Conservation (phyloP, 2,113 vertebrate genomes). For the Trichomycterus rosablanca region DNA sequence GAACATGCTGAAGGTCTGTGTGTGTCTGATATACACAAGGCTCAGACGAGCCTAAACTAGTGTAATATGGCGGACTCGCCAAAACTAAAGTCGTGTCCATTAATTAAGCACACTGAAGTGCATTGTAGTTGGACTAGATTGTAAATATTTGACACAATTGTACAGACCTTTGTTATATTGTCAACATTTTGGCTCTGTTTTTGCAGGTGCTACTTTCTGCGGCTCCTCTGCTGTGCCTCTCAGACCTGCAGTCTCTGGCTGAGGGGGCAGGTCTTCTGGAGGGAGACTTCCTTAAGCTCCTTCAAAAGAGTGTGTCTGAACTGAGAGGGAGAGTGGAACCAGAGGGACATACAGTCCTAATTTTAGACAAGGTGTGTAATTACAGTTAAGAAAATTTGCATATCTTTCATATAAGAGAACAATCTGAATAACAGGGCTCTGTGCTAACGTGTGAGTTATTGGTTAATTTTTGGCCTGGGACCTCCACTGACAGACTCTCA, state of each 20-base stretch:
- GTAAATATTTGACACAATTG: too few relatives aligned
- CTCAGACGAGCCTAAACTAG: neutral
- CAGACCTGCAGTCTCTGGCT: slow-evolving; percentile 64
- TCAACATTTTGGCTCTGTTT: too few relatives aligned
- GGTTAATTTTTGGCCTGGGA: too few relatives aligned
- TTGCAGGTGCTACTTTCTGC: slow-evolving; percentile 67
- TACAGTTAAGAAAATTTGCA: neutral
- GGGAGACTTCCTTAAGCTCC: slow-evolving; percentile 55
- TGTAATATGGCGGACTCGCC: too few relatives aligned
- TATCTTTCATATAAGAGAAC: too few relatives aligned
- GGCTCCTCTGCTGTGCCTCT: slow-evolving; percentile 59
- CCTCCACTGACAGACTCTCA: too few relatives aligned
- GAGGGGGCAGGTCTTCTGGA: slow-evolving; percentile 62
- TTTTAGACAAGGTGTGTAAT: slow-evolving; percentile 80
- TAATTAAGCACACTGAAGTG: too few relatives aligned
- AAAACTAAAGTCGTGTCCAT: too few relatives aligned
- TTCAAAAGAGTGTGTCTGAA: slow-evolving; percentile 59
- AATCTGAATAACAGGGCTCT: too few relatives aligned
- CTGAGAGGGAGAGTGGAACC: slow-evolving; percentile 35
- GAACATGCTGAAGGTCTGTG: slow-evolving; percentile 72
- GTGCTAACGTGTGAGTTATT: too few relatives aligned
- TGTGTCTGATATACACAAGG: neutral
- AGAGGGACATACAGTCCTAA: slow-evolving; percentile 72
- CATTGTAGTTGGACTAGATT: too few relatives aligned
- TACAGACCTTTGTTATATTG: too few relatives aligned